Percentiles rank a stretch among this genome's conserved stretches.
Evolutionary conservation across 2,888 invertebrate species (phyloP).

Genomic region (Cremastobaeus sp.): DNA sequence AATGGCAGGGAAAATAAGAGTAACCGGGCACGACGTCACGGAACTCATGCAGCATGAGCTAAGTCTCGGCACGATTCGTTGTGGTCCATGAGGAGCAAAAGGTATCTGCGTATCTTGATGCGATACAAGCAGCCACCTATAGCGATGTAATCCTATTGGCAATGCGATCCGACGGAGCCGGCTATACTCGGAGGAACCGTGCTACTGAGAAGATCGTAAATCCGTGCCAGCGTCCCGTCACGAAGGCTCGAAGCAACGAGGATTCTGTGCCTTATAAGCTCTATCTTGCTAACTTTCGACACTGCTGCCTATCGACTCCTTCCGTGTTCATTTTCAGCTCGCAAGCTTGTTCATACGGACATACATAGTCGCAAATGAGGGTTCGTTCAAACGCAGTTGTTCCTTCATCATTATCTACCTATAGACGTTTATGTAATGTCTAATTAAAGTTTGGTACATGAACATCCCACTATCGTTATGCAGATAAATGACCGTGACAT

Average conservation of each 20-base stretch:
- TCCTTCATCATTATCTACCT: conserved; percentile 53
- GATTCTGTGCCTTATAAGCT: conserved; percentile 68
- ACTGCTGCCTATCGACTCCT: conserved; percentile 59
- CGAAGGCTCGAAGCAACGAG: conserved; percentile 70
- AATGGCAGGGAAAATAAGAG: conserved; percentile 70
- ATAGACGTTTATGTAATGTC: conserved; percentile 56
- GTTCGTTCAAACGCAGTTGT: conserved; percentile 58
- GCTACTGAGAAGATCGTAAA: conserved; percentile 73
- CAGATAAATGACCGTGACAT: conserved; percentile 36
- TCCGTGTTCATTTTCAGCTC: conserved; percentile 59
- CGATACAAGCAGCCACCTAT: conserved; percentile 71
- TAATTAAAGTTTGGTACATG: conserved; percentile 58
- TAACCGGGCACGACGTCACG: conserved; percentile 70
- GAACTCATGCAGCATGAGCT: conserved; percentile 75
- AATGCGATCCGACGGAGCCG: conserved; percentile 74
- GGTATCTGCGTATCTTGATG: conserved; percentile 72
- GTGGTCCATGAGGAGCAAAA: conserved; percentile 62
- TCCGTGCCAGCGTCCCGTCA: conserved; percentile 75
- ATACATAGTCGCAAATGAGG: conserved; percentile 58
- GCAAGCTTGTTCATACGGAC: conserved; percentile 56
- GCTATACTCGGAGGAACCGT: conserved; percentile 71
- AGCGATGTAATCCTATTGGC: conserved; percentile 76
- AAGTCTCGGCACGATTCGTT: conserved; percentile 71
- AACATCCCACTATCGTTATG: conserved; percentile 47
- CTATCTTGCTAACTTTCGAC: conserved; percentile 64